Base-by-base conservation (phyloP, 1,140 invertebrate genomes). In the Maniola jurtina region DNA sequence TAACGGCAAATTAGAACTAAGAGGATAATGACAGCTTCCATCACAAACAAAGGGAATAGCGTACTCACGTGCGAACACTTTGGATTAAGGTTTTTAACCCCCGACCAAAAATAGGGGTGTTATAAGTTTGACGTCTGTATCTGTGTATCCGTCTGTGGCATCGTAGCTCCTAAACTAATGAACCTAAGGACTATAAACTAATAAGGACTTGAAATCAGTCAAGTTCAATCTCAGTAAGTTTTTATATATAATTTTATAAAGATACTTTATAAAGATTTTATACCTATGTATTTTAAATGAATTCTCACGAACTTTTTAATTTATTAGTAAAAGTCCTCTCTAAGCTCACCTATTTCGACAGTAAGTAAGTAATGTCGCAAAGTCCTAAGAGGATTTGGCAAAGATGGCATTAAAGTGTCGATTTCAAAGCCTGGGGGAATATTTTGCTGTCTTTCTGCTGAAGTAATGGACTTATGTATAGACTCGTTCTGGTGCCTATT, bases 21-120 rank as follows among this genome's bases (percentile, higher is more conserved):
- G 42, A 45, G 42, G 42, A 45, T 45, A 45, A 45, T 45, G 42
- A 45, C 42, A 45, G 42, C 42, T 45, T 45, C 6, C 42, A 45
- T 45, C 10, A 11, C 9, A 13, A 45, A 45, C 42, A 45, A 45
- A 45, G 42, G 42, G 42, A 45, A 45, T 45, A 42, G 9, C 42
- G 42, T 45, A 45, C 13, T 45, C 2, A 38, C 38, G 42, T 13
- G 42, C 42, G 11, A 45, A 11, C 42, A 45, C 11, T 45, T 6
- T 6, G 42, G 9, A 45, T 45, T 45, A 45, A 45, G 42, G 42
- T 45, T 45, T 45, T n/a, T n/a, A n/a, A n/a, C n/a, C n/a, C n/a
- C n/a, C n/a, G n/a, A n/a, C n/a, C n/a, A n/a, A n/a, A n/a, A n/a
- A n/a, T n/a, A n/a, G n/a, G n/a, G n/a, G n/a, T n/a, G n/a, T n/a